Conservation (phyloP, 2,113 vertebrate species). For the Argyrosomus japonicus region DNA sequence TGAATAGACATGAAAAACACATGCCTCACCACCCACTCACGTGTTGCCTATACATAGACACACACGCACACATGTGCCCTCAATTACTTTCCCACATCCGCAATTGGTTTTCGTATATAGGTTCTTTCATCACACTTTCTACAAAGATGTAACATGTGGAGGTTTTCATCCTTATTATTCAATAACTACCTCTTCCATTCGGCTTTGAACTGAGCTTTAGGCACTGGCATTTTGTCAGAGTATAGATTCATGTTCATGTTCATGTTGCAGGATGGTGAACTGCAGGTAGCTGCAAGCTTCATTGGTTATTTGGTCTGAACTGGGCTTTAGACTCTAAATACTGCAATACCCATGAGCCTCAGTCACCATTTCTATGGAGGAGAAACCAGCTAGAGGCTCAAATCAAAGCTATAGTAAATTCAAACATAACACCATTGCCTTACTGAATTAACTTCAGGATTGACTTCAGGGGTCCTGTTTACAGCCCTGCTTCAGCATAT, state of each 20-base stretch:
- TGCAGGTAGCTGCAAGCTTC: no score
- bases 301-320: no score
- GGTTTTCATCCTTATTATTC: background rate
- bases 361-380: background rate
- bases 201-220: background rate
- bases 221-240: no score
- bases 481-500: background rate
- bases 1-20: conserved; percentile 9
- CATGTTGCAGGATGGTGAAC: no score
- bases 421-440: background rate
- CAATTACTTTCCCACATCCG: background rate
- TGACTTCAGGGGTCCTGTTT: background rate
- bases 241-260: no score
- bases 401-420: background rate
- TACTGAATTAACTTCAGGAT: background rate
- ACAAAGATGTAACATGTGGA: background rate
- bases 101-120: background rate
- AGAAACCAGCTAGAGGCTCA: background rate
- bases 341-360: background rate
- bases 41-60: conserved; percentile 17
- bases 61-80: background rate
- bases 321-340: no score
- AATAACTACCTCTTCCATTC: background rate
- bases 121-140: background rate
- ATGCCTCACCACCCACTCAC: background rate